Conservation (phyloP, 2,888 invertebrate species). For the Nowickia ferox region DNA sequence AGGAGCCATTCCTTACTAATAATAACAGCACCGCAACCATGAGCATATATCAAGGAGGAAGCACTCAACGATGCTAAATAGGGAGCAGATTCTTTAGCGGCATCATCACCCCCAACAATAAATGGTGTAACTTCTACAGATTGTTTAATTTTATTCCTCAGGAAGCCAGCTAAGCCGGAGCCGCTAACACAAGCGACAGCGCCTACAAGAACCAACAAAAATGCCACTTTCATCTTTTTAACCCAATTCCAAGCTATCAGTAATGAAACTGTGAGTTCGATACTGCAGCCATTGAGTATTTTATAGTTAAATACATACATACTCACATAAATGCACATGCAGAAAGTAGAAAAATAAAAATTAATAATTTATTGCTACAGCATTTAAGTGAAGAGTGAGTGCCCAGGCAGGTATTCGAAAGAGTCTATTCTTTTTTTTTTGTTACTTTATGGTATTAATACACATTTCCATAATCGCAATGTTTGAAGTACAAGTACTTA, state of each 20-base stretch:
- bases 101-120: constrained; percentile 76
- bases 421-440: background rate
- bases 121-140: constrained; percentile 69
- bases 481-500: too few relatives aligned
- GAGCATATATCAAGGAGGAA: constrained; percentile 76
- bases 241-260: constrained; percentile 33
- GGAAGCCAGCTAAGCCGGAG: background rate
- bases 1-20: constrained; percentile 81
- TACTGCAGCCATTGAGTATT: constrained; percentile 23
- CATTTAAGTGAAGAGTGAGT: background rate
- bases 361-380: background rate
- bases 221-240: constrained; percentile 56
- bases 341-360: background rate
- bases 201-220: constrained; percentile 60
- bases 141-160: background rate
- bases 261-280: constrained; percentile 45
- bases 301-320: constrained; percentile 57
- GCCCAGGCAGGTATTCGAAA: constrained; percentile 8
- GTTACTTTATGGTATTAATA: too few relatives aligned
- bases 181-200: constrained; percentile 71
- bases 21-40: constrained; percentile 83
- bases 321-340: background rate
- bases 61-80: constrained; percentile 78
- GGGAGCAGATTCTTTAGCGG: constrained; percentile 74
- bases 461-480: too few relatives aligned